Percentiles rank a stretch among this genome's conserved stretches.
Conservation (phyloP, 2,888 invertebrate genomes). For the Aplocera efformata region DNA sequence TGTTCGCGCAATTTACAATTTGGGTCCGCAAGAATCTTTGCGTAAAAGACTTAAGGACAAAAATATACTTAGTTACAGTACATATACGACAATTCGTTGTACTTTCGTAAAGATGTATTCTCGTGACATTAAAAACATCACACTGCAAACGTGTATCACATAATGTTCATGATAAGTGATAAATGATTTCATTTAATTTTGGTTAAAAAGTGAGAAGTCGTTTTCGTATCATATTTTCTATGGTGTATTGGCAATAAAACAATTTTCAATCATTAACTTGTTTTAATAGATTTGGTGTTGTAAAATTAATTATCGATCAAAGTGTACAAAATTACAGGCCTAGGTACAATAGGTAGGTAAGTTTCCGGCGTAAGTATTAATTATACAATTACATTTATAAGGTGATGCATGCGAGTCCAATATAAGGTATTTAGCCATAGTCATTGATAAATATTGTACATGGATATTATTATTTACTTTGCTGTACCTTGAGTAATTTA, state of each 20-base stretch:
- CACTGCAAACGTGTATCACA: too few species aligned
- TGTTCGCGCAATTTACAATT: too few species aligned
- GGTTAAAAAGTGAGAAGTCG: too few species aligned
- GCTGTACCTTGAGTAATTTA: constrained; percentile 55
- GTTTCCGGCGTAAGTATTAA: constrained; percentile 55
- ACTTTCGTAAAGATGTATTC: too few species aligned
- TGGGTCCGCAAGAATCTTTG: too few species aligned
- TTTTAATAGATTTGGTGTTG: constrained; percentile 28
- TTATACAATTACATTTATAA: constrained; percentile 42
- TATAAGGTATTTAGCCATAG: constrained; percentile 48
- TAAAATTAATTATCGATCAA: constrained; percentile 69
- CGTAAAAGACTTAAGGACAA: too few species aligned
- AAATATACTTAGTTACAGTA: too few species aligned
- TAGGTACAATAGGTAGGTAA: constrained; percentile 62
- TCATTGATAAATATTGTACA: constrained; percentile 46
- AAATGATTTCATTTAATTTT: too few species aligned
- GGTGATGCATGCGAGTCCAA: constrained; percentile 54
- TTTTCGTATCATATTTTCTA: too few species aligned
- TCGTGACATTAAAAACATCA: too few species aligned
- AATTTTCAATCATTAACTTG: constrained; percentile 18
- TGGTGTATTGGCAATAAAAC: constrained; percentile 19
- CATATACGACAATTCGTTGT: too few species aligned
- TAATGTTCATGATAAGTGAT: too few species aligned
- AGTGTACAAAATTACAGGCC: constrained; percentile 77
- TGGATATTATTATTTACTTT: constrained; percentile 63